These are phyloP conservation scores for Murina feae DNA, from an alignment of 2,113 vertebrate species.

Conservation along the genomic window DNA sequence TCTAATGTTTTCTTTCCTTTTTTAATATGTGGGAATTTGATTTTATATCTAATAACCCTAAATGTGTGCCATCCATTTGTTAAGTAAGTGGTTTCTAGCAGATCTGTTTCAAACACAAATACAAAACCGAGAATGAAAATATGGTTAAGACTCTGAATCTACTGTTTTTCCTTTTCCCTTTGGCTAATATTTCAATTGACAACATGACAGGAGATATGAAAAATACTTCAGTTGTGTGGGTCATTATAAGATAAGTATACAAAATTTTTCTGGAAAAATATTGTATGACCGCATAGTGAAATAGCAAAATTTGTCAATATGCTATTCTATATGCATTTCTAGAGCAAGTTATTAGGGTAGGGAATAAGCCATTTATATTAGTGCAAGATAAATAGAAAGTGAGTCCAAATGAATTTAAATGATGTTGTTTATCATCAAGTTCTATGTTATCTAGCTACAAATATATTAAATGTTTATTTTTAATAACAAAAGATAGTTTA, in stretches of 20 bases:
- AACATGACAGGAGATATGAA: slow-evolving; percentile 38
- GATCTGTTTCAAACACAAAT: slow-evolving; percentile 62
- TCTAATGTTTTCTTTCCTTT: slow-evolving; percentile 79
- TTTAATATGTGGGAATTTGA: slow-evolving; percentile 74
- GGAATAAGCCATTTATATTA: slow-evolving; percentile 58
- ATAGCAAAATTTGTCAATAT: slow-evolving; percentile 37
- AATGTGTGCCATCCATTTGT: slow-evolving; percentile 70
- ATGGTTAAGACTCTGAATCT: slow-evolving; percentile 46
- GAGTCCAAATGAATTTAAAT: slow-evolving; percentile 52
- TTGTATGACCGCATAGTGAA: slow-evolving; percentile 10
- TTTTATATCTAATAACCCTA: slow-evolving; percentile 63
- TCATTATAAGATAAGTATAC: slow-evolving; percentile 43
- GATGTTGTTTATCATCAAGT: slow-evolving; percentile 52
- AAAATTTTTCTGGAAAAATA: slow-evolving; percentile 56
- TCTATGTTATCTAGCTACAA: slow-evolving; percentile 27
- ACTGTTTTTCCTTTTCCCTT: slow-evolving; percentile 46
- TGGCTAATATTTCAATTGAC: background rate
- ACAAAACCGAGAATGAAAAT: slow-evolving; percentile 53
- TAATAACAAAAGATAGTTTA: slow-evolving; percentile 62
- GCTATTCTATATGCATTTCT: slow-evolving; percentile 26
- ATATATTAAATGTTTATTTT: slow-evolving; percentile 65
- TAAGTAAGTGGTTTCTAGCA: slow-evolving; percentile 59
- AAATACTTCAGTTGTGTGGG: slow-evolving; percentile 12
- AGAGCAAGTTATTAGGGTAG: slow-evolving; percentile 38
- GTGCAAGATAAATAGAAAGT: slow-evolving; percentile 53